Evolutionary conservation across 2,797 vertebrate species (phyloP).

Genomic region (Spinibarbus caldwelli): DNA sequence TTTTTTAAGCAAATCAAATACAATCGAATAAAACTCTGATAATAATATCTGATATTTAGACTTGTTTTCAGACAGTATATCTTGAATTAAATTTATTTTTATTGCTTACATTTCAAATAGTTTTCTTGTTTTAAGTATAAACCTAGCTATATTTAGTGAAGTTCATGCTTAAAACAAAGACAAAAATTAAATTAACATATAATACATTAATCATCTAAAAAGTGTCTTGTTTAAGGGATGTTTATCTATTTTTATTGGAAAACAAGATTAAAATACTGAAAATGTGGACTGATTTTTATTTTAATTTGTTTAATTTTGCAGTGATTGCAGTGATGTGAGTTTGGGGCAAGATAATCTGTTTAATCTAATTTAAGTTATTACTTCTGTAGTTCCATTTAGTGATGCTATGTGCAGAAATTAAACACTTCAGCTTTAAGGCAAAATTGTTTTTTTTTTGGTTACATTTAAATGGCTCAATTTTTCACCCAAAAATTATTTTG

Average conservation of each 20-base stretch:
- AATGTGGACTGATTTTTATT: background rate
- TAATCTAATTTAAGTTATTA: background rate
- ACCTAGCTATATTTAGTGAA: background rate
- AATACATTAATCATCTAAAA: background rate
- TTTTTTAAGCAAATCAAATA: background rate
- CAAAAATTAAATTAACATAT: background rate
- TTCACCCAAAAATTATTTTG: background rate
- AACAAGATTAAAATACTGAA: background rate
- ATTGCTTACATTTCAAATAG: no score
- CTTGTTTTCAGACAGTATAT: background rate
- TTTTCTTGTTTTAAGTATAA: background rate
- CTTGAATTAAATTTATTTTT: background rate
- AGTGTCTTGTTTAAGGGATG: background rate
- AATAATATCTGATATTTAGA: background rate
- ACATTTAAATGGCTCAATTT: background rate
- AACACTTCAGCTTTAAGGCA: background rate
- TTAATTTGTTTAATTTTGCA: background rate
- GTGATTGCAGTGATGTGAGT: background rate
- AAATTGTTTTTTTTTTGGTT: slow-evolving; percentile 2
- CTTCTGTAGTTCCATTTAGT: background rate
- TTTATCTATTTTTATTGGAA: background rate
- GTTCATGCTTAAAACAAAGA: background rate
- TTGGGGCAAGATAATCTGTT: background rate
- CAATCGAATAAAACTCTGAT: background rate
- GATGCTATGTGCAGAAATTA: background rate